Evolutionary conservation across 2,113 vertebrate species (phyloP), one percentile per base, ranked within the genome.

Genomic region (Eolophus roseicapilla): DNA sequence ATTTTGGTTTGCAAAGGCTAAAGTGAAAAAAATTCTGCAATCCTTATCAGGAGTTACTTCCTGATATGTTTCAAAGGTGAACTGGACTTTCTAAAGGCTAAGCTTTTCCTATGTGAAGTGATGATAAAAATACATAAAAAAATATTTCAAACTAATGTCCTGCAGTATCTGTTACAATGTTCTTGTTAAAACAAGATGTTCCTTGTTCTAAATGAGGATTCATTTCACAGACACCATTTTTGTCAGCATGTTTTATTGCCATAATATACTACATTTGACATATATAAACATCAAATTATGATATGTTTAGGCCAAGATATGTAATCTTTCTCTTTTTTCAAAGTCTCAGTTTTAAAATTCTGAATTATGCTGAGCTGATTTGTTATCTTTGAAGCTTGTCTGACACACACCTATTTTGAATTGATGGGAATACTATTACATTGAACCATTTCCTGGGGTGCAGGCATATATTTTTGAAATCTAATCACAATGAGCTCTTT

Each of bases 351-450:
- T 96, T 96, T 73, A 96, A 95, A 96, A 87, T 94, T 96, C 92
- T 88, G 92, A 90, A 91, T 97, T 94, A 83, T 82, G 82, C 43
- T 82, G 70, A 59, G 64, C 57, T 94, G 84, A 97, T 95, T 97
- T 96, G 86, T 95, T 96, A 77, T 60, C 79, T 95, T 97, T 0
- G 46, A 95, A 92, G 85, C 77, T 92, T 93, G 80, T 80, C 88
- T 97, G 93, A 97, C 81, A 92, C 74, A 91, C 88, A 94, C 89
- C 88, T 93, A 63, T 95, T 97, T 96, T 95, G 96, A 97, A 96
- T 91, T 96, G 96, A 94, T 97, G 95, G 73, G 60, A 95, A 86
- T 74, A 88, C 57, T 86, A 41, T 59, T 84, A 91, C 62, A 95
- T 23, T 49, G 78, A 96, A 87, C 62, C 50, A 65, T 87, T 94